These are phyloP conservation scores for Marasmarcha lunaedactyla DNA, from an alignment of 2,888 invertebrate genomes.

Conservation along the genomic window DNA sequence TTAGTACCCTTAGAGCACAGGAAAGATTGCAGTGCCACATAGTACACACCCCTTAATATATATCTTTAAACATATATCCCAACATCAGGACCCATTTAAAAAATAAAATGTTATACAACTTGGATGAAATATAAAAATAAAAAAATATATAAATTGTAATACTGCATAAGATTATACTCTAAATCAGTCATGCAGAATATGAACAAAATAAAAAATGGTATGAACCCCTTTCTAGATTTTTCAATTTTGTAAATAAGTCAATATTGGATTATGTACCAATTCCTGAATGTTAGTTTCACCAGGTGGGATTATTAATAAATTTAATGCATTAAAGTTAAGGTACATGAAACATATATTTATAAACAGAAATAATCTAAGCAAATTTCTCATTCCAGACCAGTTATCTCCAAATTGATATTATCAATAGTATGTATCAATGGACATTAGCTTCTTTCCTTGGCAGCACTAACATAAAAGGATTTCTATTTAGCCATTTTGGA, in stretches of 20 bases:
- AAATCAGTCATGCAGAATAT: slow-evolving; percentile 50
- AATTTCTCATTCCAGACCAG: no score
- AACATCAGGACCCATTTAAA: slow-evolving; percentile 37
- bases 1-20: slow-evolving; percentile 33
- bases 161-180: slow-evolving; percentile 61
- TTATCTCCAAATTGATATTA: no score
- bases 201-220: background rate
- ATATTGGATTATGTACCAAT: no score
- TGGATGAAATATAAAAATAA: slow-evolving; percentile 54
- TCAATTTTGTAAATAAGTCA: no score
- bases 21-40: slow-evolving; percentile 29
- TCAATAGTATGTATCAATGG: no score
- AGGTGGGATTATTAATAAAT: background rate
- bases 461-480: background rate
- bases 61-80: slow-evolving; percentile 29
- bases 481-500: no score
- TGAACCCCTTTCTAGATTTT: background rate
- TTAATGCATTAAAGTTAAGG: background rate
- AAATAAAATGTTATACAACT: slow-evolving; percentile 49
- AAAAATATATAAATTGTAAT: slow-evolving; percentile 53
- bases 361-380: background rate
- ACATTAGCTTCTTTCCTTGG: no score
- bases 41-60: slow-evolving; percentile 33
- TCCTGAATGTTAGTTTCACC: no score
- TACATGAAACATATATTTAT: background rate